phyloP scores from a whole-genome alignment of 2,113 vertebrate genomes.

The Toxostoma redivivum region DNA sequence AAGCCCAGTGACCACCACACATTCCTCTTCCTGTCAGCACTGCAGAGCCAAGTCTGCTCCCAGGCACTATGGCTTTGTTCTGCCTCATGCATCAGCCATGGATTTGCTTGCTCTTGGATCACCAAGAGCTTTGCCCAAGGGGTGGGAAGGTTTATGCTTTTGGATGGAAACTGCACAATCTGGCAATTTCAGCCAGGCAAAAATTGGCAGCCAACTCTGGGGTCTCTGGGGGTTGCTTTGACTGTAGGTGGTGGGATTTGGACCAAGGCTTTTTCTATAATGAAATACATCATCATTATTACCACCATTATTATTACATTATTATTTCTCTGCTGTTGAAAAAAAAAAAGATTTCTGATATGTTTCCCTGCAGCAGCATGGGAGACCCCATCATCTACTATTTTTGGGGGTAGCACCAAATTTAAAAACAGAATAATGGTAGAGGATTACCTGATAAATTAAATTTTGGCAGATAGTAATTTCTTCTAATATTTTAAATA shows the following conservation, averaged over 20 bases:
- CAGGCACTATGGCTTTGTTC: background rate
- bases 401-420: background rate
- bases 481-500: background rate
- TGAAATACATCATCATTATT: background rate
- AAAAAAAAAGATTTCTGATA: background rate
- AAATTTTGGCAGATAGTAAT: background rate
- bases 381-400: background rate
- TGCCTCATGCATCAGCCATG: background rate
- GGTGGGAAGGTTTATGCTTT: background rate
- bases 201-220: background rate
- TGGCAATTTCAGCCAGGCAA: background rate
- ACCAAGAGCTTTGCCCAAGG: background rate
- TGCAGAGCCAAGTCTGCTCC: background rate
- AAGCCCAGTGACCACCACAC: background rate
- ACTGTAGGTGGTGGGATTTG: background rate
- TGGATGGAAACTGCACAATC: background rate
- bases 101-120: background rate
- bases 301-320: background rate
- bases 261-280: background rate
- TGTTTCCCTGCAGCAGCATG: background rate
- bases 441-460: background rate
- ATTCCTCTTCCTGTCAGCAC: background rate
- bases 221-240: background rate
- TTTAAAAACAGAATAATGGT: background rate
- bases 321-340: constrained; percentile 11